Percentiles rank a stretch among this genome's conserved stretches.
Evolutionary conservation across 2,888 invertebrate species (phyloP).

Genomic region (Cataglyphis albicans): DNA sequence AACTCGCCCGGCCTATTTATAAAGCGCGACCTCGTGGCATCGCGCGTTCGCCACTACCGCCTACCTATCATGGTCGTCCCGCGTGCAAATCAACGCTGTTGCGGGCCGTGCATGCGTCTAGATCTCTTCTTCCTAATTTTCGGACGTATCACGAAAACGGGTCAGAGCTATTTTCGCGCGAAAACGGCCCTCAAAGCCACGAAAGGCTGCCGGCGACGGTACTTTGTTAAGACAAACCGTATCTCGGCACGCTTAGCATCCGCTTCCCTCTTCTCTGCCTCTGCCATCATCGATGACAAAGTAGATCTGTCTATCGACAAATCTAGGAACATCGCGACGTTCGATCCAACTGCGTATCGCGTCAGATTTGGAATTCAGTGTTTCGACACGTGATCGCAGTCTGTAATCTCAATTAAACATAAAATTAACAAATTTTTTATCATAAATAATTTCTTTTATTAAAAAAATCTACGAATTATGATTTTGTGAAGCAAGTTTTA

Average conservation of each 20-base stretch:
- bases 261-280: conserved; percentile 1
- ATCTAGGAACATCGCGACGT: conserved; percentile 3
- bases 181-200: conserved; percentile 65
- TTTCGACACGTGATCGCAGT: neutral
- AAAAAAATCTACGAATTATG: neutral
- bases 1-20: conserved; percentile 79
- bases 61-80: conserved; percentile 77
- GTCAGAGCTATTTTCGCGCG: conserved; percentile 78
- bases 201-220: conserved; percentile 35
- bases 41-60: conserved; percentile 62
- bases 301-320: neutral
- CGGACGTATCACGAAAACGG: conserved; percentile 70
- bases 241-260: neutral
- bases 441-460: neutral
- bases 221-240: conserved; percentile 8
- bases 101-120: conserved; percentile 61
- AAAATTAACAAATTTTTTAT: neutral
- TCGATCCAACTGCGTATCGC: neutral
- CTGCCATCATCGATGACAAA: neutral
- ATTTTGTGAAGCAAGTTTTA: neutral
- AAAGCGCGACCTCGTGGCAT: conserved; percentile 77
- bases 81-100: conserved; percentile 76
- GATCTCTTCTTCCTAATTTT: conserved; percentile 71
- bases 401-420: neutral
- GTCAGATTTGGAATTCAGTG: neutral